Base-by-base conservation (phyloP, 1,140 invertebrate genomes). In the Sitodiplosis mosellana region DNA sequence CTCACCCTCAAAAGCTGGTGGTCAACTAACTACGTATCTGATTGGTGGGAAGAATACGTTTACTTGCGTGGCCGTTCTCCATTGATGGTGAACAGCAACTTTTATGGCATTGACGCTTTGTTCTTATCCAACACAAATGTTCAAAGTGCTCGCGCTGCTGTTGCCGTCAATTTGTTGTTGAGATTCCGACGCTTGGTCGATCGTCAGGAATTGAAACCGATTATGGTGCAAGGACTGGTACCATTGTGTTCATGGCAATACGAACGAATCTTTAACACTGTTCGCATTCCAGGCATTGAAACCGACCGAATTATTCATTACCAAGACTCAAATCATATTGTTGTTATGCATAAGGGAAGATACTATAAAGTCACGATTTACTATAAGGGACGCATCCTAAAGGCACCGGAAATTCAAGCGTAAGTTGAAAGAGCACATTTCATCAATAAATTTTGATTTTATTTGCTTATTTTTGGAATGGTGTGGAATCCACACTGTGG, bases 21-120 rank as follows among this genome's bases (percentile, higher is more conserved):
- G 83, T 77, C 85, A 1, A 81, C 77, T 40, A 91, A 91, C 71
- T 83, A 96, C 67, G 91, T 97, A 0, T 92, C 90, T 3, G 95
- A 99, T 79, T 99, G 95, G 95, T 99, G 95, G 95, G 95, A 99
- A 68, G 92, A 99, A 64, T 99, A 94, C 64, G 92, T 99, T 21
- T 99, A 99, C 63, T 71, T 99, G 1, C 70, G 90, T 43, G 90
- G 92, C 41, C 74, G 95, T 44, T 84, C 86, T 11, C 88, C 95
- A 0, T 75, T 99, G 11, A 95, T 99, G 81, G 81, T 96, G 15
- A 98, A 99, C 66, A 96, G 91, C 42, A 99, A 99, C 69, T 99
- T 96, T 66, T 99, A 98, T 66, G 93, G 87, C 33, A 85, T 92
- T 27, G 92, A 95, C 67, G 84, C 87, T 14, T 81, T 95, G 48